Evolutionary conservation across 2,113 vertebrate species (phyloP), one percentile per base, ranked within the genome.

Genomic region (Kryptolebias marmoratus): DNA sequence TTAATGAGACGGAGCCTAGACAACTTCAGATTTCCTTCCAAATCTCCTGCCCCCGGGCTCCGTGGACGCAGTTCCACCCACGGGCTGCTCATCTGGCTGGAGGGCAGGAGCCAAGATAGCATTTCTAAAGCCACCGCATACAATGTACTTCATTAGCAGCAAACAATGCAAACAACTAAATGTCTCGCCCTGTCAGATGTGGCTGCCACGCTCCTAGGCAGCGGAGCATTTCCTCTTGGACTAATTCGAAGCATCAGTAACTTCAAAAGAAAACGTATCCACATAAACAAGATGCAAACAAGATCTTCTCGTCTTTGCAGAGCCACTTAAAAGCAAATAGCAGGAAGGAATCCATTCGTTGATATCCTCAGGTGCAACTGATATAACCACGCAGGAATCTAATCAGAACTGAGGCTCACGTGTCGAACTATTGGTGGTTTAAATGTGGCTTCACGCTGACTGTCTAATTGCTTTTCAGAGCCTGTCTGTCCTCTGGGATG

Each of bases 391-490:
- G 14, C 58, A 70, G 67, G 58, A 60, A 88, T 77, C 73, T 77
- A 84, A 89, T 84, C 79, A 82, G 63, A 77, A 69, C 74, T n/a
- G 63, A 81, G 72, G 80, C 74, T 80, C 81, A 14, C 72, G 79
- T 85, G 86, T 79, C 77, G 78, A 86, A 76, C 73, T 80, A 82
- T 80, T 54, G 85, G 68, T 64, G 80, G 75, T 65, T 32, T 79
- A 66, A 90, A 79, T 77, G 80, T 58, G 80, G 80, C 75, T 78
- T 84, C 77, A 70, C 61, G 45, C 72, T 60, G 75, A 45, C 68
- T 64, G 67, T 83, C 82, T 90, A 88, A 89, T 90, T 89, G 82
- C 87, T 86, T 89, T 87, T 87, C 59, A 73, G 66, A 69, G 70
- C 57, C 47, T 5, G 67, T 53, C 62, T 83, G 67, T 90, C 88